Percentiles rank a stretch among this genome's conserved stretches.
Evolutionary conservation across 2,113 vertebrate species (phyloP).

Genomic region (Donacobius atricapilla): DNA sequence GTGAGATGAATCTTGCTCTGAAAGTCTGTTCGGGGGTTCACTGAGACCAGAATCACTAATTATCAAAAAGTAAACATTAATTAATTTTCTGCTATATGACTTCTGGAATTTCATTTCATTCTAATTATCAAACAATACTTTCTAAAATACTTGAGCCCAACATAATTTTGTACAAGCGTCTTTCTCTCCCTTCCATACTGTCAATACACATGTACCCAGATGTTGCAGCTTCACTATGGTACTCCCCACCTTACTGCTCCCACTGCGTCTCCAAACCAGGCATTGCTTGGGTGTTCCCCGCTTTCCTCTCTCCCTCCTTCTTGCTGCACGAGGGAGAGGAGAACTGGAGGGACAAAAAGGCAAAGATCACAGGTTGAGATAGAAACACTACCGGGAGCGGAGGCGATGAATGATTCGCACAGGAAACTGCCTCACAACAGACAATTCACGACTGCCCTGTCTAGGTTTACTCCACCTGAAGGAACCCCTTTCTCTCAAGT

Average conservation of each 20-base stretch:
- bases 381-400: neutral
- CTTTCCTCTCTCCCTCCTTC: neutral
- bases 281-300: accelerated
- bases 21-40: neutral
- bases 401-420: neutral
- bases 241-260: neutral
- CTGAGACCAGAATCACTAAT: neutral
- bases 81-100: neutral
- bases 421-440: no score
- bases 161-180: accelerated
- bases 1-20: neutral
- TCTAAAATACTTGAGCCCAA: neutral
- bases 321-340: neutral
- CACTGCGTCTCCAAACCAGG: neutral
- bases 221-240: accelerated
- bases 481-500: accelerated
- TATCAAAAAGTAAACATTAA: neutral
- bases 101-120: neutral
- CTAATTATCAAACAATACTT: neutral
- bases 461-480: neutral
- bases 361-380: neutral
- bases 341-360: neutral
- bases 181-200: neutral
- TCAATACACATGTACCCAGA: neutral
- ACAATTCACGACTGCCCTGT: no score